Evolutionary conservation across 1,140 invertebrate genomes (phyloP), one percentile per base, ranked within the genome.

Genomic region (Epicauta chinensis): DNA sequence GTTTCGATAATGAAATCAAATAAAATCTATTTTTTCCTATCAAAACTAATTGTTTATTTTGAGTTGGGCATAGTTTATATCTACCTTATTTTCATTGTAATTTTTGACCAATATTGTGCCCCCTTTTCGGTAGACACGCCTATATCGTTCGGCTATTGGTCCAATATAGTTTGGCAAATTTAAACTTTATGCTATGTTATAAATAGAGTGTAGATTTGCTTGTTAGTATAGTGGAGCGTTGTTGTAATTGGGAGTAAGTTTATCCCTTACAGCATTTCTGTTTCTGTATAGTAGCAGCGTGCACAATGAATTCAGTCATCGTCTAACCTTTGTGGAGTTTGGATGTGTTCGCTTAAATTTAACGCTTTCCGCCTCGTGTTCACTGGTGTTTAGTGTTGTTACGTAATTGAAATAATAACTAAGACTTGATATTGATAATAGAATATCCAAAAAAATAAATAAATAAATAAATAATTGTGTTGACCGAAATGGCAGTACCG

Each of bases 401-500:
- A 46, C 43, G 32, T 46, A 46, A 46, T 46, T 29, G 23, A 7
- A 23, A 23, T 7, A 23, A 23, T 23, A 5, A 23, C n/a, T n/a
- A n/a, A n/a, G n/a, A n/a, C 7, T 23, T 7, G 23, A 23, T 7
- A 23, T 3, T 23, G 7, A 23, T 7, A 23, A 23, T 23, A 23
- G n/a, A n/a, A n/a, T n/a, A n/a, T n/a, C n/a, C n/a, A n/a, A n/a
- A n/a, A n/a, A n/a, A n/a, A n/a, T n/a, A n/a, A n/a, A n/a, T n/a
- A n/a, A n/a, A n/a, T n/a, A n/a, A n/a, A n/a, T n/a, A n/a, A n/a
- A n/a, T n/a, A 23, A 5, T 23, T 23, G 23, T 37, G 45, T 48
- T 48, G 10, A 36, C 32, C 44, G 61, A 31, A 32, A 73, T 73
- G 71, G 71, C 71, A 46, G 70, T 73, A 53, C 71, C 71, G 14